Conservation (phyloP, 2,888 invertebrate genomes). For the Polylopha cassiicola region DNA sequence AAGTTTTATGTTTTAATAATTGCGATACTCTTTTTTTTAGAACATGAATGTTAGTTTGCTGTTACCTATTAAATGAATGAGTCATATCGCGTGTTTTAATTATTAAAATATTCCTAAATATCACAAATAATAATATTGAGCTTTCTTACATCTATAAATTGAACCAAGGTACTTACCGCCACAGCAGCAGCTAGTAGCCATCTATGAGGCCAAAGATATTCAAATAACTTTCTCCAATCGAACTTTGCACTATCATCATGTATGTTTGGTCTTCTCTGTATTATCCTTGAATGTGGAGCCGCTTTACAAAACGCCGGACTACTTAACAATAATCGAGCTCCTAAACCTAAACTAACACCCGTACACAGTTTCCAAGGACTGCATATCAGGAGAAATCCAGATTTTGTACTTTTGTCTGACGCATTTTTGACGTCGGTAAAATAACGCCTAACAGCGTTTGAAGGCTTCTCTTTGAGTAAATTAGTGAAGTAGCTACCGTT, state of each 20-base stretch:
- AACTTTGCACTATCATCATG: slow-evolving; percentile 79
- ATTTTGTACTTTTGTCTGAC: slow-evolving; percentile 46
- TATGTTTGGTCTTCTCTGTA: slow-evolving; percentile 73
- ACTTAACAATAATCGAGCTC: slow-evolving; percentile 46
- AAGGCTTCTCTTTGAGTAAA: slow-evolving; percentile 50
- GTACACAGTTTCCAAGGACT: slow-evolving; percentile 68
- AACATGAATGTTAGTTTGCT: too few species aligned
- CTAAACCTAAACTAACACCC: slow-evolving; percentile 64
- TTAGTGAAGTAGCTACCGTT: slow-evolving; percentile 46
- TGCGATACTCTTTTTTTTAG: too few species aligned
- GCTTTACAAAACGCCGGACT: slow-evolving; percentile 82
- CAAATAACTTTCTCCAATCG: slow-evolving; percentile 86
- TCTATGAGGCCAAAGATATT: slow-evolving; percentile 85
- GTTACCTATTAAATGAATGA: too few species aligned
- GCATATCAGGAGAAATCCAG: slow-evolving; percentile 43
- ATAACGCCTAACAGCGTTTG: slow-evolving; percentile 46
- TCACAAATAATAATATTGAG: not conserved
- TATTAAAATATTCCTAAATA: too few species aligned
- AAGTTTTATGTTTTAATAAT: too few species aligned
- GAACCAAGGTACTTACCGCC: slow-evolving; percentile 80
- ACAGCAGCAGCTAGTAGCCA: slow-evolving; percentile 87
- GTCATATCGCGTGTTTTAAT: too few species aligned
- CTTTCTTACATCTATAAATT: not conserved
- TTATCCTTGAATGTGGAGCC: slow-evolving; percentile 65
- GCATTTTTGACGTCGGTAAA: slow-evolving; percentile 46